These are phyloP conservation scores for Coleophora flavipennella DNA, from an alignment of 2,888 invertebrate species.

Conservation along the genomic window DNA sequence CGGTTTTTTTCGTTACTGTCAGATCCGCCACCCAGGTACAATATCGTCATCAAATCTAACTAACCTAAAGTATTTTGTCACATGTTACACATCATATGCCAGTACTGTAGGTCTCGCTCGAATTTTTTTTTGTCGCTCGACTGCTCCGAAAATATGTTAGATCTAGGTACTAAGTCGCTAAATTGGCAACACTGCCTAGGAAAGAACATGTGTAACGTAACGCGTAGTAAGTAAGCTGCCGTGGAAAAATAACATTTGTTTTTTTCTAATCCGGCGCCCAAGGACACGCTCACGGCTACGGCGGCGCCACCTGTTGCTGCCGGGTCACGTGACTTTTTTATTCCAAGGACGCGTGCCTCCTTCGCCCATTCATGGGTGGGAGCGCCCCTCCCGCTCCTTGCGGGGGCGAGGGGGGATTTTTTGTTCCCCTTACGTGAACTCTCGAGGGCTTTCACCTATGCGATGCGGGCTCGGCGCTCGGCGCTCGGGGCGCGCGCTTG, in stretches of 20 bases:
- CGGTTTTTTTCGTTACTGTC: too few relatives aligned
- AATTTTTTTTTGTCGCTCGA: too few relatives aligned
- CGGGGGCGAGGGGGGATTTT: conserved; percentile 61
- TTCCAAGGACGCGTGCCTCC: conserved; percentile 69
- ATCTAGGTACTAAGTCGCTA: too few relatives aligned
- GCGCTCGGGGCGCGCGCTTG: too few relatives aligned
- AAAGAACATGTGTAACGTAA: neutral
- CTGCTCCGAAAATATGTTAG: too few relatives aligned
- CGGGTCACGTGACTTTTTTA: conserved; percentile 71
- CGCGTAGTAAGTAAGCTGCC: neutral
- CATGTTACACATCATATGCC: too few relatives aligned
- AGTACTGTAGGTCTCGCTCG: too few relatives aligned
- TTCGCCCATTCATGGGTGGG: conserved; percentile 70
- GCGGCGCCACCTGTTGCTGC: conserved; percentile 66
- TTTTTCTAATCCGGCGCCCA: conserved; percentile 52
- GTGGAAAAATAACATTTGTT: conserved; percentile 4
- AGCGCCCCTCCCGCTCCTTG: conserved; percentile 52
- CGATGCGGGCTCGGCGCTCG: conserved; percentile 4
- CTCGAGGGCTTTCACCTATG: conserved; percentile 44
- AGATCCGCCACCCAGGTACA: too few relatives aligned
- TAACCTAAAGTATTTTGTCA: too few relatives aligned
- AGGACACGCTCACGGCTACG: conserved; percentile 66
- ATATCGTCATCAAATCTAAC: too few relatives aligned
- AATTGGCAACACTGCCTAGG: too few relatives aligned
- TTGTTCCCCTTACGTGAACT: conserved; percentile 70